These are phyloP conservation scores for Malacoraja senta DNA, from an alignment of 2,797 vertebrate genomes.

Conservation along the genomic window DNA sequence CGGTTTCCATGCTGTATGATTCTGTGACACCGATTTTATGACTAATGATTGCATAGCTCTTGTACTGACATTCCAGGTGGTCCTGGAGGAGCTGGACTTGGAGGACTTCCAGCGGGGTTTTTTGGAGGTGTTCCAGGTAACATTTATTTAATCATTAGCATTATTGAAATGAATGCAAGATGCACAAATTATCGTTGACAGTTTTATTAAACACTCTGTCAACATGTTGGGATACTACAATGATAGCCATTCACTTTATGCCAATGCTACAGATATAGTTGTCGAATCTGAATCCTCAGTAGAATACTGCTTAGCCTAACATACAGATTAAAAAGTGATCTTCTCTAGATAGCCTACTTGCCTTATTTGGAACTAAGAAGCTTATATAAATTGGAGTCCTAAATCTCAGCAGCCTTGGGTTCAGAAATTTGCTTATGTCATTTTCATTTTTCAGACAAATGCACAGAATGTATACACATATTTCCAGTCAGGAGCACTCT, in stretches of 20 bases:
- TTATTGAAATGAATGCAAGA: no score
- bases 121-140: slow-evolving; percentile 38
- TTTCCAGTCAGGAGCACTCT: not conserved
- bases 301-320: not conserved
- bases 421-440: not conserved
- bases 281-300: not conserved
- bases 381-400: not conserved
- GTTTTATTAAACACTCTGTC: not conserved
- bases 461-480: not conserved
- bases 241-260: not conserved
- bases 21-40: no score
- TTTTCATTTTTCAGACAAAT: not conserved
- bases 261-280: not conserved
- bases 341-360: not conserved
- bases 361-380: not conserved
- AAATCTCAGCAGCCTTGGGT: not conserved
- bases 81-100: slow-evolving; percentile 45
- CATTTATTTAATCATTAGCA: no score
- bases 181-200: no score
- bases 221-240: not conserved
- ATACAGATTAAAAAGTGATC: not conserved
- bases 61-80: not conserved
- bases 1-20: no score
- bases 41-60: not conserved
- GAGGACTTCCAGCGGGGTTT: slow-evolving; percentile 39